phyloP scores from a whole-genome alignment of 2,888 invertebrate genomes.

The Metopia argyrocephala region DNA sequence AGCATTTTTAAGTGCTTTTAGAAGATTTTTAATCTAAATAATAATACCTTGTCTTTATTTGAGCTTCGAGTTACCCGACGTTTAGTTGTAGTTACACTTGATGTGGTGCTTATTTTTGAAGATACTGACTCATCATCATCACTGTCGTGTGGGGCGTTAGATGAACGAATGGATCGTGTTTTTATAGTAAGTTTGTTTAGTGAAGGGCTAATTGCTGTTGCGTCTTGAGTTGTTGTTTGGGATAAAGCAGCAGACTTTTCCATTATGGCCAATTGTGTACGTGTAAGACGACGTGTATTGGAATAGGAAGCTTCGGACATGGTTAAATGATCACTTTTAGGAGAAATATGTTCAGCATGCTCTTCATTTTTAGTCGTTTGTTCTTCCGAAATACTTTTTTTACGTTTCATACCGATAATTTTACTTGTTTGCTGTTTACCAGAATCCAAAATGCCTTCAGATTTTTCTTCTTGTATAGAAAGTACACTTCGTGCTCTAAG shows the following conservation, averaged over 20 bases:
- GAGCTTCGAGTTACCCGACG: constrained; percentile 67
- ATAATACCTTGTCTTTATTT: constrained; percentile 65
- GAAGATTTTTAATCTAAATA: neutral
- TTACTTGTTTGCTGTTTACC: constrained; percentile 28
- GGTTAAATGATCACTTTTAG: constrained; percentile 50
- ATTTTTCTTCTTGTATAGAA: constrained; percentile 47
- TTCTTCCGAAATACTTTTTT: constrained; percentile 28
- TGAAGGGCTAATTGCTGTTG: constrained; percentile 33
- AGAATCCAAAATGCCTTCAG: constrained; percentile 54
- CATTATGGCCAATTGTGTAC: constrained; percentile 70
- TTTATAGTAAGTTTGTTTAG: constrained; percentile 48
- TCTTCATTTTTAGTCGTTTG: constrained; percentile 13
- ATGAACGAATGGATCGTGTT: constrained; percentile 60
- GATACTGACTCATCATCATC: constrained; percentile 70
- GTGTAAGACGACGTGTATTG: constrained; percentile 69
- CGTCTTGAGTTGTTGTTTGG: constrained; percentile 9
- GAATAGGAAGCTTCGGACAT: constrained; percentile 51
- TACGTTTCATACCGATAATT: constrained; percentile 51
- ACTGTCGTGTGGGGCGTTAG: constrained; percentile 63
- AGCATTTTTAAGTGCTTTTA: neutral
- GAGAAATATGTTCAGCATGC: constrained; percentile 26
- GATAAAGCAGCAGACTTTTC: constrained; percentile 67
- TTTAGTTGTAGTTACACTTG: constrained; percentile 60
- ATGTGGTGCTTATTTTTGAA: constrained; percentile 66
- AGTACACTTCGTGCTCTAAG: constrained; percentile 55